Evolutionary conservation across 2,797 vertebrate genomes (phyloP).

Genomic region (Cyprinodon diabolis): DNA sequence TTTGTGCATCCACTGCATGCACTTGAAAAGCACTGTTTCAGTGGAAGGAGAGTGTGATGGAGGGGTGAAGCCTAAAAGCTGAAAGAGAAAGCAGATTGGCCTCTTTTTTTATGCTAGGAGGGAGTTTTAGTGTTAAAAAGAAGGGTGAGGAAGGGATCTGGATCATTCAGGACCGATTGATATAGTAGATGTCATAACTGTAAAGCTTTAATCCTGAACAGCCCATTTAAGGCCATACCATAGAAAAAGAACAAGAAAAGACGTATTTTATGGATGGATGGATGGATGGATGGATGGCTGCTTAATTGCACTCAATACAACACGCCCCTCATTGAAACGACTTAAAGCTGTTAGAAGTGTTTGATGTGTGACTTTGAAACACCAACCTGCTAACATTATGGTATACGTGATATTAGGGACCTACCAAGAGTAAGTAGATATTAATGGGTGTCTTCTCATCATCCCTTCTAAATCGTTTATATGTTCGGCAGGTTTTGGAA

Average conservation of each 20-base stretch:
- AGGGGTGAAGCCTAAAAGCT: conserved; percentile 24
- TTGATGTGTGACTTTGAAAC: background rate
- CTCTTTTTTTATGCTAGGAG: background rate
- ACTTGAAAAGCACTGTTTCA: conserved; percentile 18
- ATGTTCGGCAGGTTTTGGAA: background rate
- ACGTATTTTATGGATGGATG: background rate
- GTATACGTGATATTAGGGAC: background rate
- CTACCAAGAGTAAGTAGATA: background rate
- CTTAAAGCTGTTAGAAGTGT: background rate
- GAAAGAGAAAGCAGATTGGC: background rate
- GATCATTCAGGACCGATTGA: no score
- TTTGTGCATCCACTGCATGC: conserved; percentile 16
- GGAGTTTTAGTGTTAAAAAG: background rate
- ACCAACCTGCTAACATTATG: background rate
- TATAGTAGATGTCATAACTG: background rate
- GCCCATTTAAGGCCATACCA: background rate
- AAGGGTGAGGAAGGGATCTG: background rate
- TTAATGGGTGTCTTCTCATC: background rate
- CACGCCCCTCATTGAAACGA: background rate
- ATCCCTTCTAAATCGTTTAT: background rate
- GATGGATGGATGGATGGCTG: background rate
- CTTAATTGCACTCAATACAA: no score
- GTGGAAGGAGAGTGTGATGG: conserved; percentile 13
- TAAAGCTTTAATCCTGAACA: background rate
- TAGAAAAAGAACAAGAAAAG: background rate